Base-by-base conservation (phyloP, 1,140 invertebrate species). In the Chlorops oryzae region DNA sequence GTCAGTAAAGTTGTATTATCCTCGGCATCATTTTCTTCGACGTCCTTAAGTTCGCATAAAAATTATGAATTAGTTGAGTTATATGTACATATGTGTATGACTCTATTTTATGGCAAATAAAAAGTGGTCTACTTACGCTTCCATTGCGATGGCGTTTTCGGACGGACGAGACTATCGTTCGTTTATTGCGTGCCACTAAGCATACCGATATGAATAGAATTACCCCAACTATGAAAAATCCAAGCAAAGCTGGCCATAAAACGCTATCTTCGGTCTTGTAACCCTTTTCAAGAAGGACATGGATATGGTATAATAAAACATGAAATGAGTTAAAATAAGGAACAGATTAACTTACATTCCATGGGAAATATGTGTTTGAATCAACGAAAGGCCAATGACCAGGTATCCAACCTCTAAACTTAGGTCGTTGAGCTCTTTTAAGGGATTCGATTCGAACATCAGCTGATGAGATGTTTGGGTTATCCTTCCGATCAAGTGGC, bases 351-450 rank as follows among this genome's bases (percentile, higher is more conserved):
- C 77, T 78, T 61, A 82, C 80, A 66, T 78, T 77, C 80, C 80
- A 82, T 63, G 80, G 80, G 57, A 81, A 78, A 59, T 80, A 79
- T 24, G 80, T 78, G 4, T 80, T 79, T n/a, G 78, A 74, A 64
- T 82, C 79, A 35, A 78, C 74, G 59, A 80, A 82, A 32, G 81
- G 77, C 81, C 81, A 82, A 48, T 66, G 61, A 18, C 60, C 63
- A 13, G 62, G 60, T 28, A 70, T 69, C 68, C 68, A 63, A 60
- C 67, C 54, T 53, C 59, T 34, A 51, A 41, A 67, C 65, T 72
- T 41, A n/a, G n/a, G n/a, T n/a, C n/a, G n/a, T n/a, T n/a, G n/a
- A n/a, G n/a, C n/a, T n/a, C n/a, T n/a, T n/a, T n/a, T n/a, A n/a
- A n/a, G n/a, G n/a, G n/a, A n/a, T n/a, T n/a, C n/a, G n/a, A n/a